Evolutionary conservation across 2,113 vertebrate species (phyloP).

Genomic region (Elephas maximus): DNA sequence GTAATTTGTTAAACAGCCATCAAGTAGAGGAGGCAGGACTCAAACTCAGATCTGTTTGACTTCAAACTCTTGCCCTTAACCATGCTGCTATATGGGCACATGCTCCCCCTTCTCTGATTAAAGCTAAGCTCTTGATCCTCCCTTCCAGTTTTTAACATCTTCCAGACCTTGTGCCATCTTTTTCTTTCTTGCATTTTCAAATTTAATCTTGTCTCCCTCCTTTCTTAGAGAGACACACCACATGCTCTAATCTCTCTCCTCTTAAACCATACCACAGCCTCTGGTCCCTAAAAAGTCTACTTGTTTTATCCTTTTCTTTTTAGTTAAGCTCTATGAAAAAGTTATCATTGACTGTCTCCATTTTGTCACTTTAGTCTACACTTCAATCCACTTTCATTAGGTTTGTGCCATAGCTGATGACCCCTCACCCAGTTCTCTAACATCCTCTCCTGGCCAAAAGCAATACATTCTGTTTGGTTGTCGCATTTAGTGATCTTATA

Average conservation of each 20-base stretch:
- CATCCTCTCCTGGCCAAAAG: not conserved
- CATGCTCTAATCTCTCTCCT: not conserved
- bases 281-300: not conserved
- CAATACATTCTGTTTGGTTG: not conserved
- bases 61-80: not conserved
- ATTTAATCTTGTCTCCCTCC: not conserved
- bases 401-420: not conserved
- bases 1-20: not conserved
- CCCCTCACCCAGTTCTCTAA: not conserved
- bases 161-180: not conserved
- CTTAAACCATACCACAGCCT: not conserved
- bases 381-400: not conserved
- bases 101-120: not conserved
- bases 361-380: not conserved
- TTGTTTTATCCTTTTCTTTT: not conserved
- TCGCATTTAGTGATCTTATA: not conserved
- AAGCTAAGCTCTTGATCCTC: not conserved
- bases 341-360: not conserved
- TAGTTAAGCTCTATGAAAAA: not conserved
- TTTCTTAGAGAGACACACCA: not conserved
- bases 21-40: not conserved
- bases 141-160: not conserved
- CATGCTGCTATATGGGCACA: not conserved
- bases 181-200: conserved; percentile 31
- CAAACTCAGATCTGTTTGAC: not conserved